phyloP scores from a whole-genome alignment of 2,888 invertebrate genomes.

The Tyria jacobaeae region DNA sequence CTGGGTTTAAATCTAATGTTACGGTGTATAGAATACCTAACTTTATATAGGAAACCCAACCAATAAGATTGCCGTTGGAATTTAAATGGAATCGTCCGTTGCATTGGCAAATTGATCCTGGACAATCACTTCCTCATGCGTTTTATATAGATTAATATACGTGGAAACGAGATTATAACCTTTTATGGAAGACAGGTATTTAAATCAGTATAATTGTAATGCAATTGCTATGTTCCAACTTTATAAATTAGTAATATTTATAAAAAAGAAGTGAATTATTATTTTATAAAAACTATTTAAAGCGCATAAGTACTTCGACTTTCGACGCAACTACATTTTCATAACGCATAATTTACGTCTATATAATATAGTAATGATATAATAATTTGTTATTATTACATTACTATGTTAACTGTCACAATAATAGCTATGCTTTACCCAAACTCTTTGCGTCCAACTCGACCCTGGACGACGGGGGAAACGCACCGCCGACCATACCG shows the following conservation, averaged over 20 bases:
- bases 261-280: no score
- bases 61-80: constrained; percentile 39
- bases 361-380: constrained; percentile 14
- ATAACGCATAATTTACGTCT: constrained; percentile 31
- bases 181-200: constrained; percentile 42
- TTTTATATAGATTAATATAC: constrained; percentile 41
- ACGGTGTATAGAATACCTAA: constrained; percentile 19
- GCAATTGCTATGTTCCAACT: no score
- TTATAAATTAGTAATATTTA: no score
- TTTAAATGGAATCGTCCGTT: constrained; percentile 49
- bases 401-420: constrained; percentile 30
- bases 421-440: constrained; percentile 22
- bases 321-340: constrained; percentile 30
- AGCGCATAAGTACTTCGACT: constrained; percentile 22
- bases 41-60: constrained; percentile 14
- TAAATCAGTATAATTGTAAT: constrained; percentile 18
- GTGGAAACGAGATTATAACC: constrained; percentile 34
- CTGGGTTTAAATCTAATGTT: constrained; percentile 12
- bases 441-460: no score
- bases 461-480: no score
- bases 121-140: constrained; percentile 26
- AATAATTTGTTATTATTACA: constrained; percentile 30
- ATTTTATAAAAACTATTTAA: constrained; percentile 37
- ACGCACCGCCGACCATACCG: no score
- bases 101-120: constrained; percentile 40